These are phyloP conservation scores for Tetropium fuscum DNA, from an alignment of 2,888 invertebrate genomes.

Conservation along the genomic window DNA sequence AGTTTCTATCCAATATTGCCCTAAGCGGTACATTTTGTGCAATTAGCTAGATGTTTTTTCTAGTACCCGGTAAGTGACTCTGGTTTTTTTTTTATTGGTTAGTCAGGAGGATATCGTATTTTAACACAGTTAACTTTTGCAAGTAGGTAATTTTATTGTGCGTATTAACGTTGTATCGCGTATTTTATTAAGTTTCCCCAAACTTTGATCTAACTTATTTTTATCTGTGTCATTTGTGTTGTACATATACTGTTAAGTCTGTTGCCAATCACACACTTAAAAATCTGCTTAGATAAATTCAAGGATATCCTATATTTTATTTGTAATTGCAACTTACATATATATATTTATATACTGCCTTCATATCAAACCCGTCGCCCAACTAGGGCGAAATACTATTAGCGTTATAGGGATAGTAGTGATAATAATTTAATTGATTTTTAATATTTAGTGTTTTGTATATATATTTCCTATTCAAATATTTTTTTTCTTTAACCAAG, in stretches of 20 bases:
- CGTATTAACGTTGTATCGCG: constrained; percentile 6
- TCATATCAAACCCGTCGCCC: constrained; percentile 45
- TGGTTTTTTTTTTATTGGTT: constrained; percentile 24
- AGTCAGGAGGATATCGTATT: constrained; percentile 30
- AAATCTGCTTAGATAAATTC: constrained; percentile 24
- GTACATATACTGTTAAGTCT: constrained; percentile 36
- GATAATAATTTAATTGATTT: constrained; percentile 31
- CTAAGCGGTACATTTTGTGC: constrained; percentile 19
- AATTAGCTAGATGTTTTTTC: constrained; percentile 19
- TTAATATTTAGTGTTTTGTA: constrained; percentile 35
- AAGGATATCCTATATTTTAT: constrained; percentile 25
- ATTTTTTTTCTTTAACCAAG: constrained; percentile 9
- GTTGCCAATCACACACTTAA: constrained; percentile 24
- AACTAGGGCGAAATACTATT: constrained; percentile 12
- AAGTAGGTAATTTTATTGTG: constrained; percentile 26
- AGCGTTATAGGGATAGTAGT: constrained; percentile 38
- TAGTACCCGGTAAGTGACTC: background rate
- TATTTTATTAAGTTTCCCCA: constrained; percentile 9
- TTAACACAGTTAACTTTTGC: constrained; percentile 33
- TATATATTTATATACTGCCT: constrained; percentile 49
- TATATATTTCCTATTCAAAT: constrained; percentile 19
- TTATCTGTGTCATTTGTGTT: constrained; percentile 30
- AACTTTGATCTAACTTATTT: constrained; percentile 22
- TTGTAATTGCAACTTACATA: constrained; percentile 40
- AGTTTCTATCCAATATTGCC: constrained; percentile 36